phyloP scores from a whole-genome alignment of 2,113 vertebrate species.

The Crotalus helleri region DNA sequence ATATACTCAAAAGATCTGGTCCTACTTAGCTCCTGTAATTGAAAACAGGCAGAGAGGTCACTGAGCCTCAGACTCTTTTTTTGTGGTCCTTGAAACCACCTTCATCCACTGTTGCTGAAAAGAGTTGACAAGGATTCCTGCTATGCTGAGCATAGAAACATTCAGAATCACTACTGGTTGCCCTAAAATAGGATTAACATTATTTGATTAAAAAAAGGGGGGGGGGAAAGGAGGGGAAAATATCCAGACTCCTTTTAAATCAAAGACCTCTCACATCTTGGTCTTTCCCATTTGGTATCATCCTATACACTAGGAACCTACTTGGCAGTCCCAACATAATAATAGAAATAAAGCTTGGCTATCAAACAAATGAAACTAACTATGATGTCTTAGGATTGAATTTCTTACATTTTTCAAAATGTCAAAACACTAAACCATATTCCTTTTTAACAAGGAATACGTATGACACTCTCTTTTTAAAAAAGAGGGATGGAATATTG shows the following conservation, averaged over 20 bases:
- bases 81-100: neutral
- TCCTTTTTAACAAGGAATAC: neutral
- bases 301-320: neutral
- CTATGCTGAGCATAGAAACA: neutral
- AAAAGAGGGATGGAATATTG: neutral
- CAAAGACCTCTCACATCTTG: neutral
- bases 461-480: neutral
- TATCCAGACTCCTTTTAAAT: neutral
- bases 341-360: neutral
- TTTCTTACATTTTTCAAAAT: neutral
- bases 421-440: neutral
- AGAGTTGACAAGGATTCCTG: neutral
- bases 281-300: neutral
- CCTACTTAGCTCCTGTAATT: constrained; percentile 12
- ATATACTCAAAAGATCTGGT: neutral
- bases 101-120: neutral
- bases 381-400: neutral
- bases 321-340: neutral
- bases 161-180: neutral
- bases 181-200: neutral
- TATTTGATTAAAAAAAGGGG: neutral
- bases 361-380: neutral
- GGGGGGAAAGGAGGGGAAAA: neutral
- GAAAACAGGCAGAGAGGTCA: neutral
- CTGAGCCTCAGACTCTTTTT: neutral